phyloP scores from a whole-genome alignment of 2,797 vertebrate species.

The Poliocrania exsul region DNA sequence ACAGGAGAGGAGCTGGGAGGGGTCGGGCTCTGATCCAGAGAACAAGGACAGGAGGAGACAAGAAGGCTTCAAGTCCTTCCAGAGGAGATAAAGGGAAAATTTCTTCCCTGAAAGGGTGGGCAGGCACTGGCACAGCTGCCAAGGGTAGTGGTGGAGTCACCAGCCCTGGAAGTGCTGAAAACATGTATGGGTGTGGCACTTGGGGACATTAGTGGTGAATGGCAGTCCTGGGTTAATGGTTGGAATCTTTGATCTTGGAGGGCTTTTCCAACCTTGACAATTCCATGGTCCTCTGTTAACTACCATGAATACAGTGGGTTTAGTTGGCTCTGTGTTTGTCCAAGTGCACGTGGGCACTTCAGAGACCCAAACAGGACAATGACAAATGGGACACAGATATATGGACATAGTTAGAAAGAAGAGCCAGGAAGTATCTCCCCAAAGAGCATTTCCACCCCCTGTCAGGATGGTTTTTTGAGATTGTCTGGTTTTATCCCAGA shows the following conservation, averaged over 20 bases:
- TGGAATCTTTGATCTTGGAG: not conserved
- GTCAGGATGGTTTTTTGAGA: not conserved
- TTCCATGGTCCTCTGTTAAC: not conserved
- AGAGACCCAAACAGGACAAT: not conserved
- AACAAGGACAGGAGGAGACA: not conserved
- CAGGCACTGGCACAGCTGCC: not conserved
- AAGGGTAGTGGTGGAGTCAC: not conserved
- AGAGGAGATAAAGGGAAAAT: not conserved
- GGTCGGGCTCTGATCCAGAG: accelerated
- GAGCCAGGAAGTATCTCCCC: not conserved
- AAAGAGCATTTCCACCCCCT: not conserved
- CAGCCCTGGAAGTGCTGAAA: not conserved
- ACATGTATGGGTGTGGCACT: not conserved
- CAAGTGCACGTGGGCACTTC: not conserved
- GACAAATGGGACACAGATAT: not conserved
- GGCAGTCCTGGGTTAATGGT: not conserved
- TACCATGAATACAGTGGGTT: not conserved
- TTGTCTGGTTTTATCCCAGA: not conserved
- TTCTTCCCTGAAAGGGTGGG: not conserved
- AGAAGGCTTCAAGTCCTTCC: accelerated
- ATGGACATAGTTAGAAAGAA: not conserved
- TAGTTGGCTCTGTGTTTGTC: not conserved
- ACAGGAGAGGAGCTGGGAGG: not conserved
- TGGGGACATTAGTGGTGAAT: not conserved
- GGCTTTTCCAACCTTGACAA: not conserved